These are phyloP conservation scores for Tridacna crocea DNA, from an alignment of 2,888 invertebrate genomes.

Conservation along the genomic window DNA sequence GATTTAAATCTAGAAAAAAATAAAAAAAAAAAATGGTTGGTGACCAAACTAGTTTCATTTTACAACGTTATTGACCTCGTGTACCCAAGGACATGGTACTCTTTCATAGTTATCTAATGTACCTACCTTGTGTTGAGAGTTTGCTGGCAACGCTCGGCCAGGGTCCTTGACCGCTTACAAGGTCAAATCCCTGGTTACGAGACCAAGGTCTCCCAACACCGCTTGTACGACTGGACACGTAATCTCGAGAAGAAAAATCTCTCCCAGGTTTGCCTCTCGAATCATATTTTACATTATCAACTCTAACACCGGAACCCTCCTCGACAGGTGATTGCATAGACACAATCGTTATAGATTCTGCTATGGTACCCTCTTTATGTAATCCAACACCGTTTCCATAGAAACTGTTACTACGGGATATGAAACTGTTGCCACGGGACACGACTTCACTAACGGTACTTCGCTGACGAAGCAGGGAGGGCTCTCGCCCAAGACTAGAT, in stretches of 20 bases:
- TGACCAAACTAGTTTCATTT: too few species aligned
- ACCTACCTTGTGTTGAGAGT: slow-evolving; percentile 9
- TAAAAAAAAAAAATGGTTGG: too few species aligned
- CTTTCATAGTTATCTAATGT: too few species aligned
- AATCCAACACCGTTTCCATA: slow-evolving; percentile 26
- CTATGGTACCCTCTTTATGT: slow-evolving; percentile 51
- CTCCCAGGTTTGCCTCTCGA: slow-evolving; percentile 40
- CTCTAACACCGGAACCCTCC: slow-evolving; percentile 32
- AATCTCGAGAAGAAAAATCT: slow-evolving; percentile 20
- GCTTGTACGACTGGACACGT: slow-evolving; percentile 19
- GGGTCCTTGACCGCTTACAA: slow-evolving; percentile 5
- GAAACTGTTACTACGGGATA: slow-evolving; percentile 42
- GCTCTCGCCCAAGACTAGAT: neutral
- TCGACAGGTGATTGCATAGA: slow-evolving; percentile 52
- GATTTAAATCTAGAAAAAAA: too few species aligned
- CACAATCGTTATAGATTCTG: slow-evolving; percentile 51
- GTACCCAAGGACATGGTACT: too few species aligned
- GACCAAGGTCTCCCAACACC: slow-evolving; percentile 21
- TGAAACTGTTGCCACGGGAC: slow-evolving; percentile 56
- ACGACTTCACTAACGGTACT: slow-evolving; percentile 11
- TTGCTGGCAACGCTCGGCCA: slow-evolving; percentile 2
- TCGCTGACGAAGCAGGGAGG: slow-evolving; percentile 2
- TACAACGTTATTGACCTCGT: too few species aligned
- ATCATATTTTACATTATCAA: slow-evolving; percentile 45
- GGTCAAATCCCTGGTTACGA: slow-evolving; percentile 3